These are phyloP conservation scores for Pithys albifrons DNA, from an alignment of 2,113 vertebrate genomes.

Conservation along the genomic window DNA sequence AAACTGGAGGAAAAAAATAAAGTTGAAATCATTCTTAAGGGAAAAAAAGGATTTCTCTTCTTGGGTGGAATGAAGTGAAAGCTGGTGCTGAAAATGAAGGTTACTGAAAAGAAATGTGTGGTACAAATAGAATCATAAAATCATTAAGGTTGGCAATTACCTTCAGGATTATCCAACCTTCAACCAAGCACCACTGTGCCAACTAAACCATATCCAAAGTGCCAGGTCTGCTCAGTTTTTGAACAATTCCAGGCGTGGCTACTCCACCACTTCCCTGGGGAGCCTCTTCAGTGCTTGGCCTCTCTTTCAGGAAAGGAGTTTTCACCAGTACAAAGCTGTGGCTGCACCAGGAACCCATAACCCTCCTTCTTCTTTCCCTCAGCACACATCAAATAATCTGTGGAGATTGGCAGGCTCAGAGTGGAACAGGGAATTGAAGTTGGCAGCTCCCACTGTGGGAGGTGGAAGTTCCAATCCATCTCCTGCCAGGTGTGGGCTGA, in stretches of 20 bases:
- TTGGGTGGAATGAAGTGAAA: not conserved
- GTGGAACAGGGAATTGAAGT: fast-evolving
- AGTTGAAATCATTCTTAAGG: not conserved
- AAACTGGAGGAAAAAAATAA: not conserved
- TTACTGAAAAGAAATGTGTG: not conserved
- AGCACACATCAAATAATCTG: not conserved
- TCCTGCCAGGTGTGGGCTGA: not conserved
- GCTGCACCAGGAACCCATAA: fast-evolving
- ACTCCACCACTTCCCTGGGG: not conserved
- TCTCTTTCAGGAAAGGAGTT: not conserved
- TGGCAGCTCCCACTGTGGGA: not conserved
- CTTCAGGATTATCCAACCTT: not conserved
- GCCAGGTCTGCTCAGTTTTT: not conserved
- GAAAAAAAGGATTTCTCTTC: not conserved
- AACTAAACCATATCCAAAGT: not conserved
- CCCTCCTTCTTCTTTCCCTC: not conserved
- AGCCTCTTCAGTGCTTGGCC: not conserved
- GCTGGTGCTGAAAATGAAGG: not conserved
- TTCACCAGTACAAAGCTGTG: not conserved
- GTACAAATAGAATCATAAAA: not conserved
- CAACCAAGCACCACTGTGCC: not conserved
- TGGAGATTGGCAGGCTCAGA: not conserved
- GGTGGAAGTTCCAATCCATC: not conserved
- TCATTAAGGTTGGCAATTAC: not conserved
- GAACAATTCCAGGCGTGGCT: not conserved